Evolutionary conservation across 2,797 vertebrate species (phyloP), one percentile per base, ranked within the genome.

Genomic region (Vireo griseus): DNA sequence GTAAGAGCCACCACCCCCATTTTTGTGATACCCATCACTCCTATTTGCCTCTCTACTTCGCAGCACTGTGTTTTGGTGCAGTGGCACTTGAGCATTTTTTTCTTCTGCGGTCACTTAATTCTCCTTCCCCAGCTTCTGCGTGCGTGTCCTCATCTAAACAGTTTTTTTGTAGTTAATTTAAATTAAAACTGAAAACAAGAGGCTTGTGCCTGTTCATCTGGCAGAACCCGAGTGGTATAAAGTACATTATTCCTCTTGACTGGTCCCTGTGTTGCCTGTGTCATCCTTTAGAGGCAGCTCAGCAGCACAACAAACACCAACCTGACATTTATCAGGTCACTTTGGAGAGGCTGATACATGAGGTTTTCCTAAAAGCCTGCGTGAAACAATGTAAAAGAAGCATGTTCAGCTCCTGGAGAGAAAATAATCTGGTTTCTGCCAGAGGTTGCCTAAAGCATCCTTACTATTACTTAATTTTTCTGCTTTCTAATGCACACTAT

Each of bases 111-210:
- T 31, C 55, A 13, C 52, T 63, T 63, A 13, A 44, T 51, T 73
- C n/a, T 67, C 62, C 47, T 69, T 59, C 6, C 44, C 9, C 16
- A 76, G 3, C 55, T 39, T 51, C 42, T 48, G 29, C 4, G 18
- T 71, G n/a, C 25, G 3, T 57, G 40, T 54, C 54, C 58, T 75
- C 18, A 3, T 20, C 52, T 42, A 39, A 85, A 31, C 63, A 52
- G n/a, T 12, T 63, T 28, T 67, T 94, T 63, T 48, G 66, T 74
- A 57, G 33, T 71, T 86, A 80, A 84, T 77, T 80, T 77, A 88
- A 90, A 82, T 91, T 69, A 79, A 89, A 89, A 76, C 50, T 76
- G 95, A 91, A 94, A 73, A 57, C 63, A 44, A 74, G 84, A 77
- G 66, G 19, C 61, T 80, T 91, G 61, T 57, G 33, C 57, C 68